These are phyloP conservation scores for Dexiosoma caninum DNA, from an alignment of 2,888 invertebrate species.

Conservation along the genomic window DNA sequence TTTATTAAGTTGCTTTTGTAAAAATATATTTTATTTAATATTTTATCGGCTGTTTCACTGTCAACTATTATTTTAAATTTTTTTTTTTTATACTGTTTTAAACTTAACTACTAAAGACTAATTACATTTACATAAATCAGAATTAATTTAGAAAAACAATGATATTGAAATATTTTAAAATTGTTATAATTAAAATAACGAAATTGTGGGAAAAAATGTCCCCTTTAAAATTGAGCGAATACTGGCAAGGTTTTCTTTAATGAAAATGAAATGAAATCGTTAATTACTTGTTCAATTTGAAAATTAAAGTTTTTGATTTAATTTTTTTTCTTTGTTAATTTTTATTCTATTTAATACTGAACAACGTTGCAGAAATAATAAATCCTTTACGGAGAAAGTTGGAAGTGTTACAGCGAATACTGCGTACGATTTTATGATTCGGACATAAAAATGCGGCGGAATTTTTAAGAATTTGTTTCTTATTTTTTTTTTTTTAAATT, in stretches of 20 bases:
- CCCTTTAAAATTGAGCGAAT: constrained; percentile 45
- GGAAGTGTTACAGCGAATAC: constrained; percentile 70
- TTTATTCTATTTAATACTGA: constrained; percentile 48
- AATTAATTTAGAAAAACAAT: background rate
- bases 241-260: constrained; percentile 38
- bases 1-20: constrained; percentile 55
- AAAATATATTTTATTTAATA: constrained; percentile 59
- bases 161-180: constrained; percentile 46
- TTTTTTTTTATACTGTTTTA: constrained; percentile 3
- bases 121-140: constrained; percentile 17
- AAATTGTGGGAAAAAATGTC: background rate
- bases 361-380: background rate
- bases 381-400: constrained; percentile 46
- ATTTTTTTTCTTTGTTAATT: too few relatives aligned
- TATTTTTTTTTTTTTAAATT: background rate
- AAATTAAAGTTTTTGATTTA: background rate
- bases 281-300: constrained; percentile 9
- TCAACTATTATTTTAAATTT: constrained; percentile 54
- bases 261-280: constrained; percentile 56
- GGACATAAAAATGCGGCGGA: constrained; percentile 75
- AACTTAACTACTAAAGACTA: constrained; percentile 54
- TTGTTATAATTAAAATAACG: background rate
- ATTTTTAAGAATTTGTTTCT: constrained; percentile 65
- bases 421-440: constrained; percentile 73
- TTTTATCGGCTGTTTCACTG: constrained; percentile 31